Conservation (phyloP, 2,888 invertebrate genomes). For the Sesia apiformis region DNA sequence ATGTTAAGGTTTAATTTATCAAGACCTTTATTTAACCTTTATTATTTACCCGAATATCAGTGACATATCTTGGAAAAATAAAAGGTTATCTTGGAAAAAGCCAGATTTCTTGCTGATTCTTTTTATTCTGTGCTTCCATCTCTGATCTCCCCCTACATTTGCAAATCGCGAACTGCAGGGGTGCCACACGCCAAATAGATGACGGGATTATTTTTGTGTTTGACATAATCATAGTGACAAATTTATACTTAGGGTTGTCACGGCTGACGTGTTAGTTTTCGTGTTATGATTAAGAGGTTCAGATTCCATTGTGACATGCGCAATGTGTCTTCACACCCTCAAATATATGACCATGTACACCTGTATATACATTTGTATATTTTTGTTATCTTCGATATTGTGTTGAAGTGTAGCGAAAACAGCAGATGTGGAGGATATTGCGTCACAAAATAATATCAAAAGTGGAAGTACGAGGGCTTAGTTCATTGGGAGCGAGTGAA, state of each 20-base stretch:
- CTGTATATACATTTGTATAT: no score
- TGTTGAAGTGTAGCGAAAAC: slow-evolving; percentile 8
- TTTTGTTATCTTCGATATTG: no score
- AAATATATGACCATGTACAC: no score
- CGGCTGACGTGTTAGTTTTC: slow-evolving; percentile 44
- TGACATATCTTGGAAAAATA: no score
- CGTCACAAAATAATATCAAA: slow-evolving; percentile 31
- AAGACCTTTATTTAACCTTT: no score
- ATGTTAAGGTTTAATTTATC: no score
- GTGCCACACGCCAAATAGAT: slow-evolving; percentile 67
- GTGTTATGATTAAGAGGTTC: slow-evolving; percentile 7
- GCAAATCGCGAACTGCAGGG: slow-evolving; percentile 58
- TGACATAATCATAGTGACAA: slow-evolving; percentile 75
- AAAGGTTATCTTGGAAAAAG: neutral
- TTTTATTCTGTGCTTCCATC: slow-evolving; percentile 13
- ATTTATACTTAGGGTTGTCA: slow-evolving; percentile 65
- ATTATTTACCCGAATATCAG: no score
- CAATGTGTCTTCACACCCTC: neutral
- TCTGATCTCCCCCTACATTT: slow-evolving; percentile 51
- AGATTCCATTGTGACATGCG: neutral
- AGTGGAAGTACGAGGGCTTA: slow-evolving; percentile 35
- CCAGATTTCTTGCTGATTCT: neutral
- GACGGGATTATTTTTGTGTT: slow-evolving; percentile 74
- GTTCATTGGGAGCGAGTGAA: slow-evolving; percentile 32
- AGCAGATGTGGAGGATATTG: slow-evolving; percentile 30